Evolutionary conservation across 2,797 vertebrate species (phyloP).

Genomic region (Smutsia temminckii): DNA sequence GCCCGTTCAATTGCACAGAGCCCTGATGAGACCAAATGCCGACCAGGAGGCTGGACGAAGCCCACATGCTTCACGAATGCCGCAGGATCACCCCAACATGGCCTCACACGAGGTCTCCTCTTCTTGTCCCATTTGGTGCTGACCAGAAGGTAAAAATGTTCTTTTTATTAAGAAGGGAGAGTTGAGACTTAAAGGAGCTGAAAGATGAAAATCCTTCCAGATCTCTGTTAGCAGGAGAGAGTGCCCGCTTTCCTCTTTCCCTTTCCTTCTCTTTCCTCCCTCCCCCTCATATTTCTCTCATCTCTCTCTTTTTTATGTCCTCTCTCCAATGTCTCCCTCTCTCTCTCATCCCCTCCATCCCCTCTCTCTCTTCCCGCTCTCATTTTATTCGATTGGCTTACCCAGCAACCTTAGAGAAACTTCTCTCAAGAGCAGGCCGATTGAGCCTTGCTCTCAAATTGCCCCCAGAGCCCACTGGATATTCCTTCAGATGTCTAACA

Average conservation of each 20-base stretch:
- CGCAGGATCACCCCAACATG: fast-evolving
- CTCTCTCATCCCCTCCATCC: not conserved
- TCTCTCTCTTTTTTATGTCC: not conserved
- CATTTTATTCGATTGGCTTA: conserved; percentile 54
- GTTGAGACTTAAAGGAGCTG: not conserved
- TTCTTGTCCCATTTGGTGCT: not conserved
- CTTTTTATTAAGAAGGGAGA: conserved; percentile 51
- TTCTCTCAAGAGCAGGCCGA: conserved; percentile 74
- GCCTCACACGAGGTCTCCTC: fast-evolving
- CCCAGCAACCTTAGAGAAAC: conserved; percentile 70
- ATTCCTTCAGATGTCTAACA: conserved; percentile 89
- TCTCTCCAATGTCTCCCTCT: not conserved
- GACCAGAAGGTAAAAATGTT: conserved; percentile 45
- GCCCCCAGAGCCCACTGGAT: conserved; percentile 85
- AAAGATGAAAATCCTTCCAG: conserved; percentile 47
- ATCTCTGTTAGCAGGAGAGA: conserved; percentile 33
- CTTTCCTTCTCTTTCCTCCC: too few relatives aligned
- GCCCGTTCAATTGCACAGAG: too few relatives aligned
- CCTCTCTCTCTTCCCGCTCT: not conserved
- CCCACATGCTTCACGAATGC: fast-evolving
- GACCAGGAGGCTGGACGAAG: too few relatives aligned
- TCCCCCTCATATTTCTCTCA: not conserved
- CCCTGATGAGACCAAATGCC: too few relatives aligned
- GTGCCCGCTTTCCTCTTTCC: not conserved
- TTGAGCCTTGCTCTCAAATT: conserved; percentile 80